Percentiles rank a stretch among this genome's conserved stretches.
Evolutionary conservation across 1,140 invertebrate genomes (phyloP).

Genomic region (Drosophila punjabiensis): DNA sequence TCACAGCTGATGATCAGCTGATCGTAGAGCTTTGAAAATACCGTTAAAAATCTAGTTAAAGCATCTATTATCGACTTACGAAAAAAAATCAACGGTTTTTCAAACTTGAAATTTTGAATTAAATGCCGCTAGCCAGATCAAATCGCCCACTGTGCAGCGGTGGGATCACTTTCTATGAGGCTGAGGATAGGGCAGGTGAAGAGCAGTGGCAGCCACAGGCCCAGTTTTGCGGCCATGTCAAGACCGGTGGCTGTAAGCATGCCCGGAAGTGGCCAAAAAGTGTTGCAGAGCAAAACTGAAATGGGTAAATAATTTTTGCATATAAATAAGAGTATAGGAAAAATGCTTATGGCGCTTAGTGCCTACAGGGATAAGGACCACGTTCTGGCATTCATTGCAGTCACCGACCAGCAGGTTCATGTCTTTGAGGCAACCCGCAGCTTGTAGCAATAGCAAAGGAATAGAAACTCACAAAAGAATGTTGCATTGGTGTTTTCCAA

Average conservation of each 20-base stretch:
- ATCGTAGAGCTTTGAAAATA: too few species aligned
- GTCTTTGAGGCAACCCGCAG: slow-evolving; percentile 33
- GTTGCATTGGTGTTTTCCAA: slow-evolving; percentile 8
- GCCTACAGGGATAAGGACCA: slow-evolving; percentile 10
- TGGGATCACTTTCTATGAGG: background rate
- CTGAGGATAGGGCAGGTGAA: background rate
- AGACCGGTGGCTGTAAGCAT: background rate
- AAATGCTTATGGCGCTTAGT: slow-evolving; percentile 34
- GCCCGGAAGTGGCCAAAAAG: slow-evolving; percentile 31
- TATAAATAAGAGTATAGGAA: slow-evolving; percentile 39
- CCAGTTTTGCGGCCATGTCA: slow-evolving; percentile 38
- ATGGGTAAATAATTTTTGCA: slow-evolving; percentile 41
- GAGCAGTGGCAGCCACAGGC: slow-evolving; percentile 7
- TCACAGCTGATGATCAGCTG: too few species aligned
- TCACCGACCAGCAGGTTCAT: slow-evolving; percentile 25
- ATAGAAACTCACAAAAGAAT: slow-evolving; percentile 6
- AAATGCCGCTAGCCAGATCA: too few species aligned
- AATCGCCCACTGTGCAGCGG: too few species aligned
- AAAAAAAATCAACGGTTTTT: too few species aligned
- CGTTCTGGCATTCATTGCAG: slow-evolving; percentile 20
- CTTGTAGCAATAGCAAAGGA: background rate
- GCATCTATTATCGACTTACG: too few species aligned
- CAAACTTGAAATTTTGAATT: too few species aligned
- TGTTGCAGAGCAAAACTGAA: slow-evolving; percentile 30
- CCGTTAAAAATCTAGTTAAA: too few species aligned